Base-by-base conservation (phyloP, 1,140 invertebrate genomes). In the Drosophila pseudoobscura region DNA sequence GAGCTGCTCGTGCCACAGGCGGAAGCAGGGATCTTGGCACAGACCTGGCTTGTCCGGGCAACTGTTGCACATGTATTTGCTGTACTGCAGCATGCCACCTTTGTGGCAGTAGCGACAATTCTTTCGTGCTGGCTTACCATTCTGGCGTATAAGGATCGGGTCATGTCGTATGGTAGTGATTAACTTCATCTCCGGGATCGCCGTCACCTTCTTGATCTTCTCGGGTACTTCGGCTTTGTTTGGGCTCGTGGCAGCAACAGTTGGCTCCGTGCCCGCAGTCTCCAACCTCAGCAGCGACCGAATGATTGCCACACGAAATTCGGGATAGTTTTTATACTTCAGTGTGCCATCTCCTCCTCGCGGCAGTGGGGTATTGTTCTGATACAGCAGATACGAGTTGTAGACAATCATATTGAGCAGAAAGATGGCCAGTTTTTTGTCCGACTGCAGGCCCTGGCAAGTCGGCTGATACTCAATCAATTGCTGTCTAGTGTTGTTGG, bases 71-170 rank as follows among this genome's bases (percentile, higher is more conserved):
- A 77, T 85, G 26, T 53, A 80, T 24, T 80, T 89, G 39, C 85
- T 89, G 22, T 74, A 85, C 44, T 89, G 87, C 22, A 80, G 13
- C 80, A 89, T 84, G 6, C 84, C 75, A 13, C 65, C 66, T 22
- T 89, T 80, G 61, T 71, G 71, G 39, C 84, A 89, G 55, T 89
- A 50, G 0, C 73, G 85, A n/a, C 84, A 89, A 35, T 89, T 89
- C 47, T 89, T 89, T 2, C 74, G 74, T 1, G 64, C 47, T 0
- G 77, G 44, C 13, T 85, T 85, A 6, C 80, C 74, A 22, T 68
- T 50, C 26, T 79, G 80, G 41, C 52, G 41, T 24, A 89, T 80
- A 3, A 44, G 7, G n/a, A 70, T 51, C 24, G 78, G 29, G 17
- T 80, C 72, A 26, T 89, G 84, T 3, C 50, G 43, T 3, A 7